Evolutionary conservation across 1,140 invertebrate species (phyloP).

Genomic region (Trichoplusia ni): DNA sequence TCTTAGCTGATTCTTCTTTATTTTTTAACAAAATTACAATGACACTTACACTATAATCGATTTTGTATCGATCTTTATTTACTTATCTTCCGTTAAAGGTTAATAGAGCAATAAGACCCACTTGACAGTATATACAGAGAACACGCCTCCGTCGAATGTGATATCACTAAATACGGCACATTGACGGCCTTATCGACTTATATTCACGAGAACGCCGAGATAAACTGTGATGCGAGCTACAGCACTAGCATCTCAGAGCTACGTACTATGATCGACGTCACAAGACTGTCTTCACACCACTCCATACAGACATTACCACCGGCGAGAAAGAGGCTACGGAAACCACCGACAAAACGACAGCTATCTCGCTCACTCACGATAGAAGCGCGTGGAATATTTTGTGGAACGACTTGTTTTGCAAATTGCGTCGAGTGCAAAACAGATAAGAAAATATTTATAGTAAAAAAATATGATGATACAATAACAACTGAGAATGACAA

Average conservation of each 20-base stretch:
- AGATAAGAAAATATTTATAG: too few relatives aligned
- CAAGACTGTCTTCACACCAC: constrained; percentile 63
- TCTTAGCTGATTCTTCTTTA: constrained; percentile 27
- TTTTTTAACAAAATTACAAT: constrained; percentile 26
- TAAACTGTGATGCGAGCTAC: constrained; percentile 75
- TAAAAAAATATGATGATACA: constrained; percentile 31
- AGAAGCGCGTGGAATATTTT: constrained; percentile 78
- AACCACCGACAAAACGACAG: constrained; percentile 57
- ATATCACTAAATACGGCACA: constrained; percentile 73
- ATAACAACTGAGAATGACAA: too few relatives aligned
- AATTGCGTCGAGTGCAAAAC: constrained; percentile 74
- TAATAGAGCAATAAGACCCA: constrained; percentile 56
- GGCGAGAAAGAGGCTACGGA: constrained; percentile 61
- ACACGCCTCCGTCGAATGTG: constrained; percentile 73
- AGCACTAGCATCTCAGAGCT: constrained; percentile 78
- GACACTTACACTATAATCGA: constrained; percentile 38
- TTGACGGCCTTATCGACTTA: constrained; percentile 72
- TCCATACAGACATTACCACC: constrained; percentile 68
- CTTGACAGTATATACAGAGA: constrained; percentile 65
- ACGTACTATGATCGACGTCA: constrained; percentile 81
- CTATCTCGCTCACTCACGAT: constrained; percentile 72
- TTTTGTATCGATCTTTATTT: constrained; percentile 34
- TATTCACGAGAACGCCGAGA: constrained; percentile 69
- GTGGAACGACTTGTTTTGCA: constrained; percentile 77
- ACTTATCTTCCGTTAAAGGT: constrained; percentile 51